Evolutionary conservation across 2,797 vertebrate species (phyloP), one percentile per base, ranked within the genome.

Genomic region (Enoplosus armatus): DNA sequence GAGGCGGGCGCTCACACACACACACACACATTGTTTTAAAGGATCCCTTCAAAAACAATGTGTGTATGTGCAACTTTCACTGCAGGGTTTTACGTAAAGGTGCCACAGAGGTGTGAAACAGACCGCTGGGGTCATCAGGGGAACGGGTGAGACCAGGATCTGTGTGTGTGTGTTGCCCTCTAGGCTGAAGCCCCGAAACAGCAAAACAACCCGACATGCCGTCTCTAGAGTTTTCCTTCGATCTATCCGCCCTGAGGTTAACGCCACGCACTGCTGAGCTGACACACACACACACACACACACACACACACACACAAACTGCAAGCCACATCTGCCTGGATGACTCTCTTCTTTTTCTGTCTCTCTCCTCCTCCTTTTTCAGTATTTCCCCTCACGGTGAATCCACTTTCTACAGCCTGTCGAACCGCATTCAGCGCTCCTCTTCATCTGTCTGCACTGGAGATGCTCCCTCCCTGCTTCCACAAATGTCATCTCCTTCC

Each of bases 211-310:
- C 31, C 3, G 37, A 81, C 83, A 47, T 70, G 82, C 71, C 61
- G 79, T 88, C 84, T 90, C 88, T 35, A 51, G 79, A 85, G 86
- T 79, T 79, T 76, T 60, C 72, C 51, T 1, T 1, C 33, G 39
- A 82, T 79, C 70, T 72, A 59, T 84, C 77, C 73, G 73, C 75
- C 86, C 81, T 67, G 66, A 86, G 74, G 86, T 89, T 64, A 87
- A 73, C 56, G n/a, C 55, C 75, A 67, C 22, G 61, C 79, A 67
- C 76, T 31, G 47, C 56, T 82, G 70, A 79, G 31, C 79, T 41
- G 1, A 67, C 80, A 82, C 69, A 63, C 75, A 80, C 71, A 63
- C 51, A 73, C 64, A 63, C 20, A 33, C 50, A 65, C 56, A 50
- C 61, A 62, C 51, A 48, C 55, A 45, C 29, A 62, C 37, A 63